Evolutionary conservation across 2,113 vertebrate species (phyloP).

Genomic region (Psittacara wagleri): DNA sequence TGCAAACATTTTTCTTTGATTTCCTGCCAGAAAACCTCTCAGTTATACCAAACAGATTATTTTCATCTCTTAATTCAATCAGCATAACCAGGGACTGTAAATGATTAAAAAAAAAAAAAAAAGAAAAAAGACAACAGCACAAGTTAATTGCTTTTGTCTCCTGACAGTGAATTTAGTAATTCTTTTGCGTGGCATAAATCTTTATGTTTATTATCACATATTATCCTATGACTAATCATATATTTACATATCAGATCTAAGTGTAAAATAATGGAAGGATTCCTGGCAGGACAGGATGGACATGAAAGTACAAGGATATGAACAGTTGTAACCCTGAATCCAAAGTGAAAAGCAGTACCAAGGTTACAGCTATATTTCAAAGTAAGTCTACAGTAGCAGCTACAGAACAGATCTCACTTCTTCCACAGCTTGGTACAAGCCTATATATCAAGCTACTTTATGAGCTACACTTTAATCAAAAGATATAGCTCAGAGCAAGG

Average conservation of each 20-base stretch:
- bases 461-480: neutral
- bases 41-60: neutral
- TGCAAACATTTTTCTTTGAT: neutral
- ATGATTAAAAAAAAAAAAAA: neutral
- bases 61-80: neutral
- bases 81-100: neutral
- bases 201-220: accelerated
- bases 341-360: neutral
- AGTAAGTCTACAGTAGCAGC: neutral
- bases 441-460: neutral
- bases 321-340: neutral
- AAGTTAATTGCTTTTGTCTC: neutral
- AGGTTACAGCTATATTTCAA: neutral
- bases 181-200: neutral
- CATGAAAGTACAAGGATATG: neutral
- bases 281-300: neutral
- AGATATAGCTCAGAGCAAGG: neutral
- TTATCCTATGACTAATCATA: neutral
- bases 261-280: neutral
- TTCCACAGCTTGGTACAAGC: neutral
- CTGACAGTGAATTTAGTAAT: neutral
- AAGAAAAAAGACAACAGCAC: neutral
- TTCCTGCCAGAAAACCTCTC: neutral
- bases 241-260: neutral
- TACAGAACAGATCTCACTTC: neutral